Base-by-base conservation (phyloP, 2,797 vertebrate genomes). In the Oceanodroma leucorhoa region DNA sequence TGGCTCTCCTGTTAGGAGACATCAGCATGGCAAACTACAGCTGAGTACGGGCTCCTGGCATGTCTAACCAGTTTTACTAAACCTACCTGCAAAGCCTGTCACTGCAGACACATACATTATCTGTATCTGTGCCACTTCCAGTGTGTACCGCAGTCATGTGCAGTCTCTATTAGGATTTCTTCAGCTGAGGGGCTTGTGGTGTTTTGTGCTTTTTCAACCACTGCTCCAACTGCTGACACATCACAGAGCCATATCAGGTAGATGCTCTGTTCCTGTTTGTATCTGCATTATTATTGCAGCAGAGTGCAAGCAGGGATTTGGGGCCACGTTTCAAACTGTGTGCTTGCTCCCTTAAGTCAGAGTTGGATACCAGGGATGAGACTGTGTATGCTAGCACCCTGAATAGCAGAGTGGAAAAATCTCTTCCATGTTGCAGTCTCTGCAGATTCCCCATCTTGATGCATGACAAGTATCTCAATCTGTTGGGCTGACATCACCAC, bases 61-160 rank as follows among this genome's bases (percentile, higher is more conserved):
- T 1, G 1, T 36, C 38, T 43, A 62, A 29, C 6, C 21, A 36
- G 11, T 58, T 66, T 80, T 65, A 43, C 6, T 15, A 38, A 26
- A 16, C 27, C 8, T 5, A 4, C 12, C 17, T 51, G n/a, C n/a
- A 67, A 71, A 81, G 27, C 17, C 41, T 78, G 30, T 36, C 22
- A 8, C 30, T 60, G 27, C 1, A 1, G 43, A 38, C n/a, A 19
- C 13, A 18, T 32, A 20, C 5, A 0, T 4, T 23, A 0, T 10
- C 50, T 54, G 17, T 62, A 62, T 29, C 17, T 43, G 23, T 69
- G 15, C 8, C 27, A 7, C 53, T 54, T 70, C 23, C 62, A 84
- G 11, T 4, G n/a, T 6, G 6, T 26, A 11, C 9, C 7, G 5
- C 30, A 51, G 30, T 40, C 48, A 21, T 6, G n/a, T 32, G 26